Base-by-base conservation (phyloP, 2,797 vertebrate species). In the Pseudomugil tenellus region DNA sequence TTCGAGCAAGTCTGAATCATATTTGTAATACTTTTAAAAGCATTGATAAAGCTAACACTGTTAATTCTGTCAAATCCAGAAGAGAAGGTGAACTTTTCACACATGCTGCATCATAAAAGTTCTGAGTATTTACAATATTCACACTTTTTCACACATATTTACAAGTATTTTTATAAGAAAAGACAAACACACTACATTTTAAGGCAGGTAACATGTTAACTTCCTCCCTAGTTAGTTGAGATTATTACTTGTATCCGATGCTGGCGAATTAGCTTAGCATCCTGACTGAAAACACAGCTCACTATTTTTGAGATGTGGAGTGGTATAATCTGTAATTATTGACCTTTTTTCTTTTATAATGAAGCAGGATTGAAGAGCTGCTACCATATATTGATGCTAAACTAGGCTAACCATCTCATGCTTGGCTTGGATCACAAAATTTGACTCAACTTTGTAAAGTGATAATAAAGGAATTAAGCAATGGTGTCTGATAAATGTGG, bases 51-150 rank as follows among this genome's bases (percentile, higher is more conserved):
- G 28, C 11, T 53, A 31, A 41, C 9, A 10, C 46, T 35, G 39
- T 23, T n/a, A 21, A 58, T 55, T 14, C 26, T 21, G 16, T 69
- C 14, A 26, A 11, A 57, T 63, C 21, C 48, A 59, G 21, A 64
- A 61, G 21, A 62, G 65, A 65, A 71, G 46, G 25, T n/a, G 31
- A 53, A 29, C 49, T 43, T 34, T 67, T 48, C 55, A 59, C 53
- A 74, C 43, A 59, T n/a, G 57, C 34, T 41, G 61, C 46, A 41
- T 59, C 29, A 13, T 58, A 76, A 49, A 14, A 57, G 29, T 84
- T 79, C 67, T 10, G 19, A 67, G 28, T 92, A 91, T 91, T 89
- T 91, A 93, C 90, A 90, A 64, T 87, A 91, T 92, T 86, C 68
- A 92, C 51, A 61, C 11, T n/a, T n/a, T n/a, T n/a, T n/a, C n/a